Base-by-base conservation (phyloP, 2,113 vertebrate genomes). In the Clarias macrocephalus region DNA sequence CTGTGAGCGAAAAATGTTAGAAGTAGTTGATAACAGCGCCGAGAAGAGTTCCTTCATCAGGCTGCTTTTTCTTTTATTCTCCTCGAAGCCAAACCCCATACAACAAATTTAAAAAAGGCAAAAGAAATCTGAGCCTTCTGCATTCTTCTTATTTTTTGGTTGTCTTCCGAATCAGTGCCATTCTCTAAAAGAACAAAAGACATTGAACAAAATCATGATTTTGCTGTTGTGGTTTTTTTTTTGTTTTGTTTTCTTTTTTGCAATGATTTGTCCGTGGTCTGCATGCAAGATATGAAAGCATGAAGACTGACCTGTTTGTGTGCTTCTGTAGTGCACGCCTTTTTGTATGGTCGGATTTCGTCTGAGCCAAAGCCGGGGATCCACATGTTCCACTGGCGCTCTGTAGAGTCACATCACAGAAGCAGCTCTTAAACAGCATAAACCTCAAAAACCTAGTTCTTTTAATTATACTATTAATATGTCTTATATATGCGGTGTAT, bases 331-430 rank as follows among this genome's bases (percentile, higher is more conserved):
- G 98, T 99, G 92, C 98, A 99, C 37, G 98, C 98, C 94, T 99
- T 99, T 94, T 99, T 99, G 91, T 98, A 99, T 7, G 98, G 98
- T 87, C 98, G 95, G 92, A 99, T 99, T 95, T 99, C 98, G 91
- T 99, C 98, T 23, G 98, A 99, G 73, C 98, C 98, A 82, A 98
- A 99, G 87, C 98, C 98, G n/a, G 98, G 98, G 90, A 99, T 99
- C 98, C 98, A 99, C 98, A 99, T 99, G 93, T 99, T 99, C 98
- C 98, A 99, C 93, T 99, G 98, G 68, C 98, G 97, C 87, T 99
- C 98, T 99, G 91, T 18, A 92, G 63, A 84, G 82, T 83, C 8
- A 73, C 56, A 88, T 84, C 25, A 85, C 33, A 73, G 63, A 77
- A 80, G 21, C 30, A 65, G 60, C 3, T n/a, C 62, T 37, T 30